These are phyloP conservation scores for Distichodus sexfasciatus DNA, from an alignment of 2,797 vertebrate species.

Conservation along the genomic window DNA sequence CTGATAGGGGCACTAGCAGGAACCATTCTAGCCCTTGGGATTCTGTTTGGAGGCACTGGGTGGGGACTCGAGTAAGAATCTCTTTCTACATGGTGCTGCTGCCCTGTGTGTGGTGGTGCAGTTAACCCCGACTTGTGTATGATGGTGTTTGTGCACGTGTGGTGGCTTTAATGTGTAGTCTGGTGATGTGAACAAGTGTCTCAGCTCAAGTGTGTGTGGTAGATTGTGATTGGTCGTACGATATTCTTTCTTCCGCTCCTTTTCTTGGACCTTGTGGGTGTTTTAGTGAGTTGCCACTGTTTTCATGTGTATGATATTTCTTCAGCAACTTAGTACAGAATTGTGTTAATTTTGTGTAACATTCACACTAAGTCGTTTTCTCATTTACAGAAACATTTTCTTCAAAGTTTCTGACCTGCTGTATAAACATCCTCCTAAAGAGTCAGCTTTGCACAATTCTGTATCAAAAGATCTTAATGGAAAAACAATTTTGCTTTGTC, in stretches of 20 bases:
- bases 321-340: neutral
- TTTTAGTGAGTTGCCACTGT: neutral
- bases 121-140: slow-evolving; percentile 13
- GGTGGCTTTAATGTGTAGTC: slow-evolving; percentile 17
- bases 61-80: slow-evolving; percentile 99
- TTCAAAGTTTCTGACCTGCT: neutral
- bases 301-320: too few species aligned
- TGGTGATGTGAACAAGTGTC: slow-evolving; percentile 25
- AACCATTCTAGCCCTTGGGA: slow-evolving; percentile 99
- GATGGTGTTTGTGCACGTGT: neutral
- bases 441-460: neutral
- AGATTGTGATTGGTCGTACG: slow-evolving; percentile 18
- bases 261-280: neutral
- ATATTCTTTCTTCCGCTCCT: slow-evolving; percentile 52
- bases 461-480: neutral
- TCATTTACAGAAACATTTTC: neutral
- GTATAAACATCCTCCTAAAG: too few species aligned
- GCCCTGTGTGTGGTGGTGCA: slow-evolving; percentile 33
- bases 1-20: slow-evolving; percentile 99
- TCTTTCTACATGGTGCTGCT: slow-evolving; percentile 71
- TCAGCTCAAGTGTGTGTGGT: slow-evolving; percentile 15
- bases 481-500: neutral
- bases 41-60: slow-evolving; percentile 99
- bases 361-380: too few species aligned
- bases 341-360: neutral